Evolutionary conservation across 1,140 invertebrate genomes (phyloP), one percentile per base, ranked within the genome.

Genomic region (Aphaenogaster floridana): DNA sequence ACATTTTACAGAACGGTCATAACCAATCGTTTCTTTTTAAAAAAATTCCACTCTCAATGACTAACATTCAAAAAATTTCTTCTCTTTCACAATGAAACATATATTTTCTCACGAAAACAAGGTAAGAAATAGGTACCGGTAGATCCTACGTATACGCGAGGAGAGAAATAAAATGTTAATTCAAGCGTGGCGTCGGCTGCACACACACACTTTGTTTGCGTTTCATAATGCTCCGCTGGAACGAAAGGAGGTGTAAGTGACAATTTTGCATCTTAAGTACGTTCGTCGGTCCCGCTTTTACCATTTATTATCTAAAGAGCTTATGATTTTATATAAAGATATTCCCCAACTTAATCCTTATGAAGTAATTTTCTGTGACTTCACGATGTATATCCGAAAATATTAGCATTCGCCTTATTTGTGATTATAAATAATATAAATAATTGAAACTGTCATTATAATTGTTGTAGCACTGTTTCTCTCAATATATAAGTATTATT

Each of bases 231-330:
- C 48, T 28, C 3, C 39, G 13, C 48, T 57, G 48, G 21, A 69
- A 80, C n/a, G 45, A 68, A 81, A 78, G 57, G 28, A 61, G 21
- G 54, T 61, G 39, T 42, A 76, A 66, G 45, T 80, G 78, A 81
- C 64, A 71, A 81, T 66, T 81, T 81, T 71, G 78, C 78, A 81
- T 81, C 34, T 71, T 81, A 71, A 81, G 48, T 48, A 48, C 48
- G 48, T 52, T 79, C n/a, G 77, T 66, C 21, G 77, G 11, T 6
- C 8, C 21, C 17, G n/a, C 21, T 54, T 48, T 7, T 68, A 39
- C n/a, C 63, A 48, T 69, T 81, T 81, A 81, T 81, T 81, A 57
- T 21, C 36, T 42, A 54, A 80, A 28, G 36, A 69, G 39, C 48
- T 81, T 36, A 69, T 80, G 78, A 69, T 71, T 80, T 68, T 80